Evolutionary conservation across 2,888 invertebrate genomes (phyloP).

Genomic region (Ophion obscuratus): DNA sequence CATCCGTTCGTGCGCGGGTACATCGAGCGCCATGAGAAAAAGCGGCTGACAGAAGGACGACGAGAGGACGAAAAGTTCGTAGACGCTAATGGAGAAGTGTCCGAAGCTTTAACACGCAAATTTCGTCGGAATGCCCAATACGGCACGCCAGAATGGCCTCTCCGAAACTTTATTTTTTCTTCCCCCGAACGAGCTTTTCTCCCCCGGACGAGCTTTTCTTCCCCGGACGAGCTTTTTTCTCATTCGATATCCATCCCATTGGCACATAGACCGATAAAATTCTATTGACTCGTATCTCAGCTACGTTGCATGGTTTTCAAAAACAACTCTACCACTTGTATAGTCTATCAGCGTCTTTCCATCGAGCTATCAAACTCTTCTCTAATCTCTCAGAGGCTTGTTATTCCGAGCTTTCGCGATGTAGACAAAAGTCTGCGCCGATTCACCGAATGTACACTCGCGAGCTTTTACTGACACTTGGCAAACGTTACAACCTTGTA

Average conservation of each 20-base stretch:
- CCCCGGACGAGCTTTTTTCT: background rate
- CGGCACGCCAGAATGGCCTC: background rate
- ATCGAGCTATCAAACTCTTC: background rate
- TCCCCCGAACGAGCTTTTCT: too few relatives aligned
- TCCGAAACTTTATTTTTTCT: background rate
- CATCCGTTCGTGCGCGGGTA: slow-evolving; percentile 28
- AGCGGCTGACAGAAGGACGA: slow-evolving; percentile 26
- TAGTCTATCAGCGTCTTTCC: background rate
- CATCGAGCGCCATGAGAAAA: slow-evolving; percentile 5
- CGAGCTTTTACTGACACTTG: background rate
- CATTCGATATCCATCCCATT: background rate
- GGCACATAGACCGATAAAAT: background rate
- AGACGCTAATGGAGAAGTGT: slow-evolving; percentile 28
- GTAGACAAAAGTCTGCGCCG: background rate
- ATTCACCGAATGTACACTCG: background rate
- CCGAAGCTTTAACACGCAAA: slow-evolving; percentile 1
- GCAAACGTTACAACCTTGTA: background rate
- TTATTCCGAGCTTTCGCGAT: slow-evolving; percentile 1
- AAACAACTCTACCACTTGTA: background rate
- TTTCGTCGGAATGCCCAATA: background rate
- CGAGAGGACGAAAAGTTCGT: slow-evolving; percentile 1
- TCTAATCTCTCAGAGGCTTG: background rate
- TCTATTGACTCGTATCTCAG: background rate
- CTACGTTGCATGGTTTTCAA: background rate
- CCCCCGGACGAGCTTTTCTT: background rate